Percentiles rank a stretch among this genome's conserved stretches.
These are phyloP conservation scores for Uloborus diversus DNA, from an alignment of 1,140 invertebrate species.

Conservation along the genomic window DNA sequence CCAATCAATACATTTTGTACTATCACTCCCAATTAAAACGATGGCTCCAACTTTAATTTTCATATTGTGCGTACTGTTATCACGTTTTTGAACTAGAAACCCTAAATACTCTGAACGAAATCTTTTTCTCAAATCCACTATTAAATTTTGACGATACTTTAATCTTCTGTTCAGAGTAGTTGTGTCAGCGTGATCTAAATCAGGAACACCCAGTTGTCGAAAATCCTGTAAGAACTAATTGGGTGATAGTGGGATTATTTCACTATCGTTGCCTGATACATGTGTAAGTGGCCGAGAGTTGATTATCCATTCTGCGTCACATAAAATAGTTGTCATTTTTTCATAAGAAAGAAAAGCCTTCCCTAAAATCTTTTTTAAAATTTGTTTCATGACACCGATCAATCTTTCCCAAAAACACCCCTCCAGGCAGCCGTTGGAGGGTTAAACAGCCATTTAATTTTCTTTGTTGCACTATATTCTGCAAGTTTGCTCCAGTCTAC, in stretches of 20 bases:
- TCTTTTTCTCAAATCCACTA: constrained; percentile 2
- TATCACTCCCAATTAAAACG: neutral
- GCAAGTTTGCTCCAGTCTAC: neutral
- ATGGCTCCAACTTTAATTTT: neutral
- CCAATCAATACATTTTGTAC: neutral
- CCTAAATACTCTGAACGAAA: constrained; percentile 11
- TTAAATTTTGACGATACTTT: neutral
- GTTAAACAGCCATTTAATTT: neutral
- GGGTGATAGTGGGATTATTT: neutral
- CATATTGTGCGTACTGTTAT: neutral
- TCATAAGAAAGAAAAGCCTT: constrained; percentile 1
- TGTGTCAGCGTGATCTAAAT: neutral
- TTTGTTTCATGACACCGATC: neutral
- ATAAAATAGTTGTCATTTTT: neutral
- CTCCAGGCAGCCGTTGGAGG: neutral
- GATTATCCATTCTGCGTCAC: neutral
- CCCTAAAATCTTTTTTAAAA: neutral
- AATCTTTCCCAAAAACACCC: constrained; percentile 1
- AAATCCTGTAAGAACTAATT: constrained; percentile 8
- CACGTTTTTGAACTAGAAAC: neutral
- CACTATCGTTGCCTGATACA: neutral
- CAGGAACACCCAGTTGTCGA: neutral
- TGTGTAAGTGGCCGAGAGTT: neutral
- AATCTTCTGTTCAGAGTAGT: neutral
- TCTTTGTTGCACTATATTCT: neutral